phyloP scores from a whole-genome alignment of 2,888 invertebrate species.

The Idaea aversata region DNA sequence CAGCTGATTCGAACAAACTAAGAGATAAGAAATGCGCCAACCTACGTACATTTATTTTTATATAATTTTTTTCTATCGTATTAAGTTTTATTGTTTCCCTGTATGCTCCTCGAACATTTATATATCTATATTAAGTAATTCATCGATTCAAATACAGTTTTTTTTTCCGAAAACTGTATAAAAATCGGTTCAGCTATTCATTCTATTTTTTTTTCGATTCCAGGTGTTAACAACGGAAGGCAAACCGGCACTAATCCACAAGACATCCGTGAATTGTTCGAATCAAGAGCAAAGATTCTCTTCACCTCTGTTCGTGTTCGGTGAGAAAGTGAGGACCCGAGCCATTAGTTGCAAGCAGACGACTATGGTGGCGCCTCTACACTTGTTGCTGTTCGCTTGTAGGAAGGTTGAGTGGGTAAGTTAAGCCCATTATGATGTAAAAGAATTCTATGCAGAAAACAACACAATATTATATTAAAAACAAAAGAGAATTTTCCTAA shows the following conservation, averaged over 20 bases:
- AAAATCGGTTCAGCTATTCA: background rate
- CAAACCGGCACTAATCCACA: constrained; percentile 96
- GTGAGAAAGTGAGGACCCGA: constrained; percentile 97
- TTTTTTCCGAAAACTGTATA: too few species aligned
- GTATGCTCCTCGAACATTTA: too few species aligned
- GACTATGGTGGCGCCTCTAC: constrained; percentile 95
- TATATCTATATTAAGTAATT: too few species aligned
- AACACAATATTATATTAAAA: too few species aligned
- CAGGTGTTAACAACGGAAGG: constrained; percentile 96
- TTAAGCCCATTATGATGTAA: constrained; percentile 17
- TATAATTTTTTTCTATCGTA: too few species aligned
- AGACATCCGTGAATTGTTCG: constrained; percentile 97
- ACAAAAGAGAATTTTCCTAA: too few species aligned
- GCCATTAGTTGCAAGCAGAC: constrained; percentile 98
- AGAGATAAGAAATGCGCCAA: too few species aligned
- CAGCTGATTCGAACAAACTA: too few species aligned
- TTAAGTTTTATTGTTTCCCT: too few species aligned
- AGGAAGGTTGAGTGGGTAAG: constrained; percentile 88
- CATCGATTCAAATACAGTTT: too few species aligned
- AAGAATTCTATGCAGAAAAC: too few species aligned
- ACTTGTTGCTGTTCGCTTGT: constrained; percentile 95
- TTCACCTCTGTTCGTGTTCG: constrained; percentile 98
- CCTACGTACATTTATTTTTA: too few species aligned
- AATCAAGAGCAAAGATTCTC: constrained; percentile 91
- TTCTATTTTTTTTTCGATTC: background rate